Conservation (phyloP, 2,113 vertebrate species). For the Chloropsis cyanopogon region DNA sequence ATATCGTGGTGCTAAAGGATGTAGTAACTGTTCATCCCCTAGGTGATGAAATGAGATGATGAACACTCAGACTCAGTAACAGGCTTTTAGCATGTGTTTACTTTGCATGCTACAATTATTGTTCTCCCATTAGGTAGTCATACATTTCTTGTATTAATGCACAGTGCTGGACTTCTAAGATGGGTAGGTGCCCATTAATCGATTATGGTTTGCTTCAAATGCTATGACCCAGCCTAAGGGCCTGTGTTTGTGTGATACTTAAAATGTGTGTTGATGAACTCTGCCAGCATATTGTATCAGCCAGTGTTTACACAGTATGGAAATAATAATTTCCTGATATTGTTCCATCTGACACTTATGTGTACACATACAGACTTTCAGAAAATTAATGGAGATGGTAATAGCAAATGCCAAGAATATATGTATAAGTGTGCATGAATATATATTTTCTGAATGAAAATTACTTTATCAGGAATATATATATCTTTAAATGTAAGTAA, state of each 20-base stretch:
- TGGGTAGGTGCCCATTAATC: not conserved
- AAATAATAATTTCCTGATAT: not conserved
- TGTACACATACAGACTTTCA: not conserved
- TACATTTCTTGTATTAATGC: not conserved
- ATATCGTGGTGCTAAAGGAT: not conserved
- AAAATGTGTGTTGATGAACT: not conserved
- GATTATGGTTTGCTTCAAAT: not conserved
- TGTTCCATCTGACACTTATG: not conserved
- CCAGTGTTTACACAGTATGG: not conserved
- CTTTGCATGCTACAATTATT: not conserved
- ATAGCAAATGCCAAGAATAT: not conserved
- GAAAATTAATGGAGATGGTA: not conserved
- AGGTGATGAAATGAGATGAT: not conserved
- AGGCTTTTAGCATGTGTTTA: not conserved
- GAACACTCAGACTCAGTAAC: not conserved
- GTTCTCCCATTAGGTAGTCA: not conserved
- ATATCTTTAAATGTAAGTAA: not conserved
- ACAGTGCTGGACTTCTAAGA: not conserved
- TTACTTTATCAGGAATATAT: not conserved
- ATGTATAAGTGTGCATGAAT: fast-evolving
- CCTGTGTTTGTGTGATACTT: not conserved
- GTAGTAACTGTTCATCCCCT: not conserved
- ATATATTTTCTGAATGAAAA: not conserved
- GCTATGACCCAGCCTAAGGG: not conserved
- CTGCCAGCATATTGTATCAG: not conserved